Conservation (phyloP, 2,797 vertebrate species). For the Corythornis leucogaster region DNA sequence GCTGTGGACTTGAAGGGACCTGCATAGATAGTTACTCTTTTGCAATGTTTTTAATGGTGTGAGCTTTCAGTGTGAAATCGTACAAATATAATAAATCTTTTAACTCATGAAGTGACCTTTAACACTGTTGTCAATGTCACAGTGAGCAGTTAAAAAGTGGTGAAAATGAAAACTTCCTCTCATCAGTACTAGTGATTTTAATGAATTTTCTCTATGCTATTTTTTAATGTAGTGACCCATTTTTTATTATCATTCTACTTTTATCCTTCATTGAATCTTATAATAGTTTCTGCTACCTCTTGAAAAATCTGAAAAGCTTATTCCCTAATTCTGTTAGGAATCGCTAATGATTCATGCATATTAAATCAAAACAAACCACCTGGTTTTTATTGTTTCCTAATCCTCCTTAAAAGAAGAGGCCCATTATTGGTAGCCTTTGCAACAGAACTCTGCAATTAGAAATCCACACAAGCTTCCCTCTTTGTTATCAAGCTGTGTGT, state of each 20-base stretch:
- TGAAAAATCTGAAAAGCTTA: slow-evolving; percentile 33
- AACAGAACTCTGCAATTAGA: slow-evolving; percentile 50
- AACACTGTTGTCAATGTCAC: not conserved
- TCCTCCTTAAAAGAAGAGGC: slow-evolving; percentile 34
- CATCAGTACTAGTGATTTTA: not conserved
- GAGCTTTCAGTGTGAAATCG: not conserved
- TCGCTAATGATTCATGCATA: not conserved
- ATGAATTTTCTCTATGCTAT: not conserved
- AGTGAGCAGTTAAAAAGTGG: not conserved
- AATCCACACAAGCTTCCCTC: slow-evolving; percentile 20
- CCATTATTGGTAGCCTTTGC: not conserved
- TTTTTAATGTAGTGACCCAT: not conserved
- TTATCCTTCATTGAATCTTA: not conserved
- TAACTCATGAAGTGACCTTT: not conserved
- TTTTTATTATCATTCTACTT: not conserved
- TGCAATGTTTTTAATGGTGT: not conserved
- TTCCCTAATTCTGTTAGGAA: slow-evolving; percentile 37
- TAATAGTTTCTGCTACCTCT: slow-evolving; percentile 16
- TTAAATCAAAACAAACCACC: slow-evolving; percentile 55
- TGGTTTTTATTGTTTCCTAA: slow-evolving; percentile 51
- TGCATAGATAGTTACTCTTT: not conserved
- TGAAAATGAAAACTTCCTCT: not conserved
- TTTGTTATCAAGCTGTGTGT: slow-evolving; percentile 31
- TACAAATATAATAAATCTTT: not conserved
- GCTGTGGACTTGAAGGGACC: not conserved